These are phyloP conservation scores for Wasmannia auropunctata DNA, from an alignment of 1,140 invertebrate species.

Conservation along the genomic window DNA sequence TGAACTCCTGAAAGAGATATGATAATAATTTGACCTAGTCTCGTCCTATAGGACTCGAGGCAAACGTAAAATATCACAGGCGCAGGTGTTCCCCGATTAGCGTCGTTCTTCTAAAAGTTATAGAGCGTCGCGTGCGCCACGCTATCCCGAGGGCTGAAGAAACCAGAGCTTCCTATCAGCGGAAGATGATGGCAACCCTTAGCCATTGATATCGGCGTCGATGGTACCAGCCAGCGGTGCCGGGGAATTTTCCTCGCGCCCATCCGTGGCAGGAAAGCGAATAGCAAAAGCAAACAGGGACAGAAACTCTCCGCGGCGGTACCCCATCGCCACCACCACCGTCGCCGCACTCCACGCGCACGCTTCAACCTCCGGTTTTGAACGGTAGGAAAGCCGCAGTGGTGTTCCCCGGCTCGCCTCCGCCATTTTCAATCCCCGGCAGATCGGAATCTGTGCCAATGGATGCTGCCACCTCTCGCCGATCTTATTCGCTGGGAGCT, in stretches of 20 bases:
- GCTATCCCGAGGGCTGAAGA: slow-evolving; percentile 59
- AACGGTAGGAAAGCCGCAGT: slow-evolving; percentile 6
- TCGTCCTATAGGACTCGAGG: background rate
- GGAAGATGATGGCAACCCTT: slow-evolving; percentile 40
- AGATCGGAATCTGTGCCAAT: slow-evolving; percentile 79
- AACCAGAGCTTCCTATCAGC: slow-evolving; percentile 5
- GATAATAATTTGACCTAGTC: background rate
- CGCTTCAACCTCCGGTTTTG: slow-evolving; percentile 43
- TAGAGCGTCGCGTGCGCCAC: slow-evolving; percentile 66
- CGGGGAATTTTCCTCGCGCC: slow-evolving; percentile 70
- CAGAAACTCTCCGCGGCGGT: slow-evolving; percentile 53
- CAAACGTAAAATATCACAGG: slow-evolving; percentile 2
- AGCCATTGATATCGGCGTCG: slow-evolving; percentile 56
- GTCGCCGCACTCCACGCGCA: slow-evolving; percentile 2
- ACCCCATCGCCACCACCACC: slow-evolving; percentile 9
- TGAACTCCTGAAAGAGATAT: background rate
- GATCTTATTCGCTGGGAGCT: slow-evolving; percentile 78
- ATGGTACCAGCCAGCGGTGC: slow-evolving; percentile 61
- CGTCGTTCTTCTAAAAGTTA: slow-evolving; percentile 64
- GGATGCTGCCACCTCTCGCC: slow-evolving; percentile 74
- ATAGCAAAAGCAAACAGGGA: slow-evolving; percentile 73
- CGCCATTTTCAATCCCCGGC: slow-evolving; percentile 67
- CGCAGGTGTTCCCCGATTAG: slow-evolving; percentile 64
- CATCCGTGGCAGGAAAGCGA: slow-evolving; percentile 64
- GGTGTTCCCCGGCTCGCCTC: slow-evolving; percentile 30